Base-by-base conservation (phyloP, 1,140 invertebrate species). In the Theocolax elegans region DNA sequence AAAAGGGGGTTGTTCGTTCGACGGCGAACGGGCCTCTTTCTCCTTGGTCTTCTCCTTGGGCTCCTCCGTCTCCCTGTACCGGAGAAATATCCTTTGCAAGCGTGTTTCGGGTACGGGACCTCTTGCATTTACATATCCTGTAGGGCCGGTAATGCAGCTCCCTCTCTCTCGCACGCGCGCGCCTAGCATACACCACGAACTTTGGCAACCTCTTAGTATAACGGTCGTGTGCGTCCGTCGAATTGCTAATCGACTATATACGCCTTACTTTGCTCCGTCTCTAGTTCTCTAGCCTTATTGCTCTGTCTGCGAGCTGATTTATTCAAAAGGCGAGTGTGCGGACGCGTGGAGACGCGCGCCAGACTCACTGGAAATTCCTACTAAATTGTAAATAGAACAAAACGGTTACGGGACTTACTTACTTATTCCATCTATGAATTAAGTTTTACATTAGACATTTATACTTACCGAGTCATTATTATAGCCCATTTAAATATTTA, bases 101-200 rank as follows among this genome's bases (percentile, higher is more conserved):
- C 48, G 53, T 71, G 62, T 49, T 35, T 72, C 54, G 48, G 69
- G 70, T 54, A 64, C 59, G 62, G 51, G 53, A 67, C 70, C 62
- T 68, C 67, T 63, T 23, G 42, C 51, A 81, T 83, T 81, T 77
- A 74, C 81, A 81, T 81, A 81, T 81, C 79, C 77, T 76, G 80
- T 77, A 77, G 53, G 77, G 79, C 81, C 76, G 79, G 81, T 81
- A 81, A 78, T 72, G 76, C 78, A 80, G 71, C 77, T 73, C 75
- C 75, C 75, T 12, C 4, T 35, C 13, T 77, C 72, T 75, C 67
- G 51, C 68, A 76, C 74, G 65, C 72, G 72, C 54, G 58, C 58
- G 42, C 40, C 25, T 19, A 23, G 6, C 49, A 10, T 38, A 25
- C 51, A 27, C 15, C 51, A 35, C 35, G 63, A 56, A 54, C 25